Base-by-base conservation (phyloP, 2,797 vertebrate species). In the Chlorospingus semifuscus region DNA sequence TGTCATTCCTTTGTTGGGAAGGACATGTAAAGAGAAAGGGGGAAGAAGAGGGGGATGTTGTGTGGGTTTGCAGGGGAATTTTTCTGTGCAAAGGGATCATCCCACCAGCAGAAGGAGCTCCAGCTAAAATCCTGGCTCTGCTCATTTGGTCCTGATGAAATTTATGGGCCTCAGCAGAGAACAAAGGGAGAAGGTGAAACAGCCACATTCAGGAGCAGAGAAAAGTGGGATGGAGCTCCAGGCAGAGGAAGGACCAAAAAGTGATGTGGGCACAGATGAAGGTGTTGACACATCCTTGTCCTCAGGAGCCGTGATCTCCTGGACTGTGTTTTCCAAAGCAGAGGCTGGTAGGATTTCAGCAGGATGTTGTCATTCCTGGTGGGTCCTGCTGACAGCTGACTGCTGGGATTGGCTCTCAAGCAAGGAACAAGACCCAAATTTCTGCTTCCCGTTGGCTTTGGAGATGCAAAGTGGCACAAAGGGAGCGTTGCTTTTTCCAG, bases 51-150 rank as follows among this genome's bases (percentile, higher is more conserved):
- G 42, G 2, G 22, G 6, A 6, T 34, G 4, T 29, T 4, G 3
- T 29, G 44, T 32, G 74, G 42, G 3, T 59, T 79, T 46, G 30
- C 4, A 39, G 10, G n/a, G 34, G 29, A 53, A 46, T n/a, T 85
- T 57, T 65, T 29, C 50, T 27, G 26, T 83, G 87, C 53, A 71
- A 53, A 65, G 49, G 6, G 39, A 61, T 76, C 86, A 63, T 85
- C 94, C 90, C 0, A 1, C 94, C 95, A 95, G 94, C 84, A 95
- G 96, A 95, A 94, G 95, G 94, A 95, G 90, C 96, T 92, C 89
- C 57, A 83, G 82, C 32, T 78, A 42, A 95, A 95, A 96, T 32
- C 76, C 78, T 50, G 46, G 23, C 42, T 15, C 32, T 32, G 11
- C 19, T 69, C 24, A 1, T n/a, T 80, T 70, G 60, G 16, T 60